Evolutionary conservation across 2,888 invertebrate genomes (phyloP), one percentile per base, ranked within the genome.

Genomic region (Thereva unica): DNA sequence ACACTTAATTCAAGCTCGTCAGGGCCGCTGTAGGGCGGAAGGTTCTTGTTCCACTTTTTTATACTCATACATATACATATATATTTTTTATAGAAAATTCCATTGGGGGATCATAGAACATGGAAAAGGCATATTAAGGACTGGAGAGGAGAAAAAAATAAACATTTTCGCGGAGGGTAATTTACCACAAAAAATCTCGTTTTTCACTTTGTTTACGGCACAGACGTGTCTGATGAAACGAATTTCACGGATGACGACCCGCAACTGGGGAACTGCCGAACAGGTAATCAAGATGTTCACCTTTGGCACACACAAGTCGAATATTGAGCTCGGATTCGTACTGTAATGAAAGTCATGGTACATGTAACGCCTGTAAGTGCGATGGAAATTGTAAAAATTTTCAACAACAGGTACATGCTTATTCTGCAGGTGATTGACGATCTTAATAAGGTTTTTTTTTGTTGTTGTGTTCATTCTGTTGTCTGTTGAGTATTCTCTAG

Each of bases 81-180:
- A 23, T 23, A 2, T 23, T 23, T 23, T 23, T 42, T 50, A 35
- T 7, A 44, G 42, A 53, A 50, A 53, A 64, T 44, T 64, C 64
- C 53, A 53, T 53, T 53, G 64, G 64, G 61, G 34, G 53, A 53
- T 64, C 52, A 53, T 53, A 53, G 64, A 53, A 64, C 64, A 64
- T 64, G 64, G 53, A 64, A 64, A 64, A 64, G 64, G 64, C 64
- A 64, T 64, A 64, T 64, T 64, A 64, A 64, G 64, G 64, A 64
- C 52, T 53, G 64, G 44, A 64, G 23, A 23, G 23, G 23, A 23
- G 23, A 23, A 23, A 23, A 23, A 23, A 64, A 64, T 42, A 47
- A 61, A 50, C 50, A 50, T 56, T 37, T 56, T 56, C 66, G 57
- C 57, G 66, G 57, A 66, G 66, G 66, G 66, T 57, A 66, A 66